Base-by-base conservation (phyloP, 2,888 invertebrate species). In the Bembecia ichneumoniformis region DNA sequence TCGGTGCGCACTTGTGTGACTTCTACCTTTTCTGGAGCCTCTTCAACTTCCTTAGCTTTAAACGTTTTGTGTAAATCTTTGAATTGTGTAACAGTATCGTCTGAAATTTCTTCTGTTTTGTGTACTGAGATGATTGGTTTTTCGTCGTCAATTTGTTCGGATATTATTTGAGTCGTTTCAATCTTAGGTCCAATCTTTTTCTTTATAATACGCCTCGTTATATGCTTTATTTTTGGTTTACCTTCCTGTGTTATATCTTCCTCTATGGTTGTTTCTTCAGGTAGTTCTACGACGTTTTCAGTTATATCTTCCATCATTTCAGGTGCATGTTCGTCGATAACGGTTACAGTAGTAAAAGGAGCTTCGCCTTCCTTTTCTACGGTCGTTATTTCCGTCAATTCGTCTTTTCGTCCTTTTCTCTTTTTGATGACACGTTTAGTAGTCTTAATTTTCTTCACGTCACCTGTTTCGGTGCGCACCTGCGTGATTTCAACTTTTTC, bases 131-230 rank as follows among this genome's bases (percentile, higher is more conserved):
- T 68, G 52, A 66, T 63, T 1, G 53, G 48, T 43, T 46, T 40
- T 14, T 51, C 46, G 9, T 46, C 46, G 15, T 70, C 59, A 73
- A 77, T 13, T 66, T 55, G 28, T 66, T 52, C 58, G 62, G 64
- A 71, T 58, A 75, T 77, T 62, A 77, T 81, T 71, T 68, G 74
- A 55, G 72, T 60, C 53, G 78, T 62, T 60, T 78, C 68, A 48
- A 80, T 51, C 53, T 68, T 71, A 15, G 60, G 65, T 7, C 68
- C 77, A 34, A 66, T 57, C 53, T 70, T 63, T 58, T 70, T 63
- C 50, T 73, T 74, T 36, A 66, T 70, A 0, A 59, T 58, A 36
- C 62, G 59, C 52, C 66, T 72, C 46, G 64, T 57, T 15, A 66
- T 69, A 48, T 62, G 64, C 34, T 49, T 60, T 52, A 54, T 54